Evolutionary conservation across 2,113 vertebrate genomes (phyloP), one percentile per base, ranked within the genome.

Genomic region (Cichladusa arquata): DNA sequence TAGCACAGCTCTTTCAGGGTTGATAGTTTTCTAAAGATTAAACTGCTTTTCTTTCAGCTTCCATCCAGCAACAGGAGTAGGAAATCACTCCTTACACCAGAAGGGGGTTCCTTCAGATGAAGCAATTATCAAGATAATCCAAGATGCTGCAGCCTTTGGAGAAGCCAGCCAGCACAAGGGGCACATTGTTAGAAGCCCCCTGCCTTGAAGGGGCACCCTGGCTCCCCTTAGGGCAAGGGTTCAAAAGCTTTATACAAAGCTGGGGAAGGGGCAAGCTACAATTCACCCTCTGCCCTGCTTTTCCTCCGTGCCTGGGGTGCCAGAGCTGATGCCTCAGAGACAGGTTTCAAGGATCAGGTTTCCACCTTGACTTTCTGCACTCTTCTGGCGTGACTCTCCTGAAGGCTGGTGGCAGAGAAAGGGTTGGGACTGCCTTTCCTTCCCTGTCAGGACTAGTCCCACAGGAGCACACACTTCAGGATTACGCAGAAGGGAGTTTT

Each of bases 181-280:
- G 51, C 4, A 53, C 90, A 92, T 96, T 97, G 93, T 96, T 86
- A 67, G 92, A 29, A 91, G 53, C 73, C 82, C 71, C 88, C 40
- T 90, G 93, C 85, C 72, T 71, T 14, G 38, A 71, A 64, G 77
- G 64, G 95, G 78, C 92, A 84, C 67, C 54, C 92, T 34, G 62
- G 47, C 90, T 96, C 72, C 79, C 88, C 88, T 87, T 19, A 80
- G 93, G 92, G 94, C 82, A 82, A 64, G 69, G 56, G 94, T 95
- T 97, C 95, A 94, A 89, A 94, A 67, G 25, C 71, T 95, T 88
- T 56, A 28, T 5, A 83, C 28, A 96, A 53, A 66, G 40, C 74
- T 48, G 53, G 48, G 71, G 45, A 88, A 85, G 67, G 76, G 88
- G 79, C 64, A 86, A 82, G 74, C 79, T 76, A 45, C 51, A 42